A percentile compares a stretch with the other conserved stretches of the same genome.
phyloP scores from a whole-genome alignment of 2,888 invertebrate genomes.

The Teleiodes luculella region DNA sequence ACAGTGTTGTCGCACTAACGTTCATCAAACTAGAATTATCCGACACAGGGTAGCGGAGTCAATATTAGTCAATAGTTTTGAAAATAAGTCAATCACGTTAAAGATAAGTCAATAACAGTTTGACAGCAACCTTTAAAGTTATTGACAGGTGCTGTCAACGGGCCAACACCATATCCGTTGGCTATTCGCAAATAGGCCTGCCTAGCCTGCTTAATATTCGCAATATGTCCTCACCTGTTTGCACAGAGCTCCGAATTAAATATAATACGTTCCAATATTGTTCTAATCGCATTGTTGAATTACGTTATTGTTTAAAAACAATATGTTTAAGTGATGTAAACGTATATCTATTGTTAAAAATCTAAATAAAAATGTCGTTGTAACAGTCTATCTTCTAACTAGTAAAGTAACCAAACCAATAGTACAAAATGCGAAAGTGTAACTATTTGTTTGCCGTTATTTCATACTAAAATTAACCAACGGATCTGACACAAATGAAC shows the following conservation, averaged over 20 bases:
- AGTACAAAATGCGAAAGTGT: no score
- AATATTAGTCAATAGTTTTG: no score
- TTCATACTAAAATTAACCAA: no score
- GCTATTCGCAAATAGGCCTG: conserved; percentile 5
- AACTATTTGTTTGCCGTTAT: no score
- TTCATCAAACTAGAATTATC: no score
- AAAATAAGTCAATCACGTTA: background rate
- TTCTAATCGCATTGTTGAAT: background rate
- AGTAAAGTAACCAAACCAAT: no score
- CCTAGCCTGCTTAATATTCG: conserved; percentile 19
- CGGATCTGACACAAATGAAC: no score
- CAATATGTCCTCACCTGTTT: conserved; percentile 6
- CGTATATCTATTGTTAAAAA: no score
- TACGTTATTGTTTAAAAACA: background rate
- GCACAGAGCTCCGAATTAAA: conserved; percentile 1
- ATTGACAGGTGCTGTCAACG: conserved; percentile 45
- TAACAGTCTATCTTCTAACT: no score
- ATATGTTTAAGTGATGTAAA: background rate
- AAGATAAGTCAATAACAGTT: conserved; percentile 50
- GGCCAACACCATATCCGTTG: conserved; percentile 6
- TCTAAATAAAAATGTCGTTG: no score
- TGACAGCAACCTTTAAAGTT: conserved; percentile 59
- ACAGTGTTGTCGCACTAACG: no score
- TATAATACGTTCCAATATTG: background rate
- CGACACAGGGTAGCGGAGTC: no score